phyloP scores from a whole-genome alignment of 2,113 vertebrate species.

The Pelecanus crispus region DNA sequence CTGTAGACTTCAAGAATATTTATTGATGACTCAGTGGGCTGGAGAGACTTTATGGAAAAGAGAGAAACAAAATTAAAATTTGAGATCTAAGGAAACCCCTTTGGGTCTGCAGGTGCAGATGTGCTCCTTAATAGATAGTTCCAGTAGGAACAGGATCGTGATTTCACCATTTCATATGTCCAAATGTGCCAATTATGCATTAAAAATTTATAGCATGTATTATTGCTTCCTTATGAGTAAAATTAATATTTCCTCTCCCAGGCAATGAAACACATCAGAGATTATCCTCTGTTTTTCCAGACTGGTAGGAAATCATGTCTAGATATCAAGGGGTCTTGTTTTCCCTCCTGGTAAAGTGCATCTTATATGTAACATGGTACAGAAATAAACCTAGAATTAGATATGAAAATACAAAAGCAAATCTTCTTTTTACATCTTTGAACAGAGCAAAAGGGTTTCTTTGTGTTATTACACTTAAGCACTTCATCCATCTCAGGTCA shows the following conservation, averaged over 20 bases:
- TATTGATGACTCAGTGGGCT: background rate
- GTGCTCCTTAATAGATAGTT: background rate
- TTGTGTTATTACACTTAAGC: background rate
- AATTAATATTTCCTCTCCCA: background rate
- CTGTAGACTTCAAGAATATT: background rate
- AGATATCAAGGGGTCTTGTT: background rate
- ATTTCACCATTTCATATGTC: background rate
- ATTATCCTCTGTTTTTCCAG: background rate
- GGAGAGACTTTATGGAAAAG: background rate
- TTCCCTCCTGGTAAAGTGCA: background rate
- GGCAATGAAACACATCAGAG: background rate
- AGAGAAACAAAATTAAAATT: background rate
- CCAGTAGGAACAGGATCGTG: background rate
- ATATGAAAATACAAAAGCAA: background rate
- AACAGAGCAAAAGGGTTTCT: background rate
- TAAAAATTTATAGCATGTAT: background rate
- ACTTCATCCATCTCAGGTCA: background rate
- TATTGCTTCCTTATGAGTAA: background rate
- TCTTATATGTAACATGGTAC: background rate
- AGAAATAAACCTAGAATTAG: background rate
- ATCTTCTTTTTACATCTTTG: background rate
- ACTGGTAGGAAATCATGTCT: background rate
- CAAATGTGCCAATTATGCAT: background rate
- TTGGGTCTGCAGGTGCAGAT: background rate
- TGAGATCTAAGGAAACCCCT: background rate